These are phyloP conservation scores for Iguana delicatissima DNA, from an alignment of 2,797 vertebrate genomes.

Conservation along the genomic window DNA sequence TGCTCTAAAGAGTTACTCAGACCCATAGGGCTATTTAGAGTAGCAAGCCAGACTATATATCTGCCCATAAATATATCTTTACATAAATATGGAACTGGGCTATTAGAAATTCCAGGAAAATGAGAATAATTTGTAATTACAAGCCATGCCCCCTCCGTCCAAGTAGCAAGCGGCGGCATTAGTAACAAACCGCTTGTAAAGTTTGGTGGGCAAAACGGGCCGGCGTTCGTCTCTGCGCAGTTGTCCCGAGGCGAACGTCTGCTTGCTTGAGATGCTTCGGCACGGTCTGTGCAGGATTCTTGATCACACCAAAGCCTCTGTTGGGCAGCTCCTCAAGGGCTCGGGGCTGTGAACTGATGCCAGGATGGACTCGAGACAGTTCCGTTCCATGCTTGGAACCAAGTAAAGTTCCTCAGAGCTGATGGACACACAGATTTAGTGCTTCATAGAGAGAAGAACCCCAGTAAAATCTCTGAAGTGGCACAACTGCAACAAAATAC, in stretches of 20 bases:
- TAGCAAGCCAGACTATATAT: not conserved
- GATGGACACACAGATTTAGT: slow-evolving; percentile 25
- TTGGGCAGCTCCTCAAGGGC: too few relatives aligned
- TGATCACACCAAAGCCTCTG: not conserved
- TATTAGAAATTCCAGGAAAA: not conserved
- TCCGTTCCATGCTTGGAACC: not conserved
- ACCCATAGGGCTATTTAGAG: not conserved
- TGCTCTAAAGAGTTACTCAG: not conserved
- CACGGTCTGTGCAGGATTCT: too few relatives aligned
- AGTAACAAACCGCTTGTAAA: not conserved
- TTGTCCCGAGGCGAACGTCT: not conserved
- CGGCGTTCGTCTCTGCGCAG: fast-evolving
- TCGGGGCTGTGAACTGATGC: too few relatives aligned
- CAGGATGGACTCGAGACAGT: not conserved
- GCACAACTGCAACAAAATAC: slow-evolving; percentile 50
- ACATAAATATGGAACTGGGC: slow-evolving; percentile 64
- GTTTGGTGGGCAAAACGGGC: too few relatives aligned
- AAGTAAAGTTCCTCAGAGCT: not conserved
- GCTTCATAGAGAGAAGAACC: fast-evolving
- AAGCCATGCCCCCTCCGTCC: not conserved
- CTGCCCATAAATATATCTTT: slow-evolving; percentile 61
- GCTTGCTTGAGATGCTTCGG: not conserved
- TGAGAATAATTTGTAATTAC: not conserved
- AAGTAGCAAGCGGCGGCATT: not conserved
- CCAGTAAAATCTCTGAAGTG: not conserved